A percentile compares a stretch with the other conserved stretches of the same genome.
Conservation (phyloP, 2,113 vertebrate genomes). For the Dermatemys mawii region DNA sequence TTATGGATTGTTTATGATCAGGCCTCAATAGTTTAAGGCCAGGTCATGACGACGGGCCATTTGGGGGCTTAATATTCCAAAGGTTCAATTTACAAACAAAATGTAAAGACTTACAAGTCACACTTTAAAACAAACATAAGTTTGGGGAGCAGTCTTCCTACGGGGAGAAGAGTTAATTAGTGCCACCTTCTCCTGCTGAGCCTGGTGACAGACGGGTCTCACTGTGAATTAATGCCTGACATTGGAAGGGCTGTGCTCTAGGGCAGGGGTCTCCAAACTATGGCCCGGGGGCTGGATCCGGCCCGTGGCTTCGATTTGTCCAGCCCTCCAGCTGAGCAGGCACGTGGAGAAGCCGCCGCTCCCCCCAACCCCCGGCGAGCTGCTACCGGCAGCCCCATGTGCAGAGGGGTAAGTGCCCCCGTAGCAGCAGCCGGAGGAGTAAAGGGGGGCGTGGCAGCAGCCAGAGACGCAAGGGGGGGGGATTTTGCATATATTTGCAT, state of each 20-base stretch:
- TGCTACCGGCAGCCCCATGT: too few relatives aligned
- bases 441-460: too few relatives aligned
- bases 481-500: too few relatives aligned
- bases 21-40: background rate
- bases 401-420: too few relatives aligned
- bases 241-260: slow-evolving; percentile 43
- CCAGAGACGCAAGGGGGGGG: too few relatives aligned
- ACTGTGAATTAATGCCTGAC: slow-evolving; percentile 49
- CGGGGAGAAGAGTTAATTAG: slow-evolving; percentile 42
- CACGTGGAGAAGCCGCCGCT: too few relatives aligned
- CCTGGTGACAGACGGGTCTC: slow-evolving; percentile 52
- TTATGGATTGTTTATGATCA: fast-evolving
- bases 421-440: too few relatives aligned
- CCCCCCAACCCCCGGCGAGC: too few relatives aligned
- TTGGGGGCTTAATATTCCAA: background rate
- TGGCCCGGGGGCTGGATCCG: too few relatives aligned
- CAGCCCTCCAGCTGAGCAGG: too few relatives aligned
- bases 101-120: background rate
- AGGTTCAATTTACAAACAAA: background rate
- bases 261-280: too few relatives aligned
- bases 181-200: slow-evolving; percentile 58
- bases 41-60: background rate
- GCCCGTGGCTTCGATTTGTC: too few relatives aligned
- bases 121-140: slow-evolving; percentile 15
- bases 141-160: slow-evolving; percentile 18